Evolutionary conservation across 2,113 vertebrate species (phyloP).

Genomic region (Megalops atlanticus): DNA sequence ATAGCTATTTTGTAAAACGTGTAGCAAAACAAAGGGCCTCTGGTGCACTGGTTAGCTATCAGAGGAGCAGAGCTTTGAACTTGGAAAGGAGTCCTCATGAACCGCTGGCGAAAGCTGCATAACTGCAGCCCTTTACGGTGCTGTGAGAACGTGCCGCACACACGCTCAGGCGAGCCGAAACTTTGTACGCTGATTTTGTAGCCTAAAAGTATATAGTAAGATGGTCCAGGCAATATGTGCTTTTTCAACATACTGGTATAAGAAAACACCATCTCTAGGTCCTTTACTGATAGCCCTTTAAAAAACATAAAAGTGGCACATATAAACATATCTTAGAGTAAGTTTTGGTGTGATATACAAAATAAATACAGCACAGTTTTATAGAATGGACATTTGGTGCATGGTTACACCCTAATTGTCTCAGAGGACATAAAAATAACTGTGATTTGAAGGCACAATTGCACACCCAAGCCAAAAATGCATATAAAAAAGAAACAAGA

Average conservation of each 20-base stretch:
- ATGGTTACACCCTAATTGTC: background rate
- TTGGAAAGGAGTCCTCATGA: background rate
- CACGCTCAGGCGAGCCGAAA: background rate
- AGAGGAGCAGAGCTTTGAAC: constrained; percentile 52
- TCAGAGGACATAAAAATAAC: background rate
- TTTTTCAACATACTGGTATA: too few species aligned
- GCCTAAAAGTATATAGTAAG: too few species aligned
- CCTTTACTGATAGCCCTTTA: too few species aligned
- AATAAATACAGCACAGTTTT: background rate
- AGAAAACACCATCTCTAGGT: too few species aligned
- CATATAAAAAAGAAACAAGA: constrained; percentile 9
- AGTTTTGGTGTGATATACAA: background rate
- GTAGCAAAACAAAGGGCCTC: constrained; percentile 62
- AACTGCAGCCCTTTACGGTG: background rate
- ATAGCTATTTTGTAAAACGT: constrained; percentile 77
- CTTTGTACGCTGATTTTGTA: too few species aligned
- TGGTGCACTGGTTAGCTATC: constrained; percentile 63
- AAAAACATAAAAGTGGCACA: too few species aligned
- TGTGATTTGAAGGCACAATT: background rate
- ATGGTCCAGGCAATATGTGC: too few species aligned
- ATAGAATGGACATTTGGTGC: background rate
- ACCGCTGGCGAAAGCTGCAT: background rate
- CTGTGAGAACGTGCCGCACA: background rate
- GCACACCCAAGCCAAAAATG: background rate
- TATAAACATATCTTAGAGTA: background rate